Conservation (phyloP, 1,140 invertebrate species). For the Idris sp. region DNA sequence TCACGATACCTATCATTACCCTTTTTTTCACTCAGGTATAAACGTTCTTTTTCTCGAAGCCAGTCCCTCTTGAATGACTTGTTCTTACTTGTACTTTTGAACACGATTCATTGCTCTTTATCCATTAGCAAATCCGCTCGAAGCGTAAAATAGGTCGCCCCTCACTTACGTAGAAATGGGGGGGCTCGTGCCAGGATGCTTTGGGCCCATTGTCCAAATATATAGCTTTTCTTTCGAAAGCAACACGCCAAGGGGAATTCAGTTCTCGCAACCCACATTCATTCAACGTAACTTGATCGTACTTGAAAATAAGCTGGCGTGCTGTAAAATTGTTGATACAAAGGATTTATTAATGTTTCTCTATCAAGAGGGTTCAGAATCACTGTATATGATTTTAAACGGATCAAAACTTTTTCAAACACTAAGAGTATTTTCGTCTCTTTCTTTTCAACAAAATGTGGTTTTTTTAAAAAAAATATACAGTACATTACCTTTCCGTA, state of each 20-base stretch:
- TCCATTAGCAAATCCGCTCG: conserved; percentile 38
- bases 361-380: conserved; percentile 1
- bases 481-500: no score
- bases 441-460: no score
- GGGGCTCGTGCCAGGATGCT: conserved; percentile 45
- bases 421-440: no score
- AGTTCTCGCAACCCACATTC: conserved; percentile 27
- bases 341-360: conserved; percentile 39
- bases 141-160: conserved; percentile 45
- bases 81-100: conserved; percentile 44
- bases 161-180: conserved; percentile 21
- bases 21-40: conserved; percentile 48
- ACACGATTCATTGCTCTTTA: conserved; percentile 50
- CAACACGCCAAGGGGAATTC: conserved; percentile 20
- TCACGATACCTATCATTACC: conserved; percentile 46
- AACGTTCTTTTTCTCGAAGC: conserved; percentile 9
- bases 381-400: no score
- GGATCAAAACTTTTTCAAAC: no score
- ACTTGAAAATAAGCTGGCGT: conserved; percentile 33
- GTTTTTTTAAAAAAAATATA: no score
- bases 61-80: conserved; percentile 25
- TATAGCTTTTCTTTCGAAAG: conserved; percentile 31
- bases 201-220: conserved; percentile 39
- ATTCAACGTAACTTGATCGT: conserved; percentile 43
- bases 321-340: conserved; percentile 40